Percentiles rank a stretch among this genome's conserved stretches.
Conservation (phyloP, 2,113 vertebrate genomes). For the Pterocles burchelli region DNA sequence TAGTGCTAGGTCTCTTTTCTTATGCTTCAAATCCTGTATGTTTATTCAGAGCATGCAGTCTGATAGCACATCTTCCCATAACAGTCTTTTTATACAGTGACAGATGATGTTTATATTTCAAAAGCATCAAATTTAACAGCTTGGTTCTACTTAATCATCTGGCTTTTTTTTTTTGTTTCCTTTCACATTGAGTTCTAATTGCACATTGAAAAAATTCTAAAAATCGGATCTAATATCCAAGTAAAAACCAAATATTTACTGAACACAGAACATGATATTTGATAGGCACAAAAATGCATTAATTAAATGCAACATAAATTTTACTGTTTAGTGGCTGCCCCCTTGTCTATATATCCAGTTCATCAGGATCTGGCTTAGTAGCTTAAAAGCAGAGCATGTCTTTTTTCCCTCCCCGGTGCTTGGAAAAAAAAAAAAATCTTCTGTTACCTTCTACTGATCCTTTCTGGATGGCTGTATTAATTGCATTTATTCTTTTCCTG, state of each 20-base stretch:
- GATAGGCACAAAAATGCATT: not conserved
- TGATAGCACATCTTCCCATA: not conserved
- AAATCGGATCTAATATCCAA: not conserved
- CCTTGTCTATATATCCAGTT: not conserved
- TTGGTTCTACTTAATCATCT: conserved; percentile 21
- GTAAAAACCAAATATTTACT: not conserved
- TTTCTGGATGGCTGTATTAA: not conserved
- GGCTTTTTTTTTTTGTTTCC: not conserved
- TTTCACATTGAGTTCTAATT: not conserved
- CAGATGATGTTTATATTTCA: conserved; percentile 48
- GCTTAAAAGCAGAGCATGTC: not conserved
- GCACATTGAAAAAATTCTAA: not conserved
- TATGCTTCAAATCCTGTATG: not conserved
- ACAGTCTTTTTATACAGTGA: not conserved
- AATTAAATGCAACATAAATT: not conserved
- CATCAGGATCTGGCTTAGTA: not conserved
- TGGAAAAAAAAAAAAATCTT: not conserved
- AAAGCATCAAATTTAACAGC: conserved; percentile 11
- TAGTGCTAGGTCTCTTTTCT: not conserved
- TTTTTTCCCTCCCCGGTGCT: not conserved
- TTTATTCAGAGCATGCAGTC: not conserved
- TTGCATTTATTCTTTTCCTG: not conserved
- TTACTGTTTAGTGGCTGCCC: not conserved
- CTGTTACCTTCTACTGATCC: not conserved
- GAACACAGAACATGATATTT: not conserved